A percentile compares a stretch with the other conserved stretches of the same genome.
Conservation (phyloP, 2,113 vertebrate species). For the Panthera leo region DNA sequence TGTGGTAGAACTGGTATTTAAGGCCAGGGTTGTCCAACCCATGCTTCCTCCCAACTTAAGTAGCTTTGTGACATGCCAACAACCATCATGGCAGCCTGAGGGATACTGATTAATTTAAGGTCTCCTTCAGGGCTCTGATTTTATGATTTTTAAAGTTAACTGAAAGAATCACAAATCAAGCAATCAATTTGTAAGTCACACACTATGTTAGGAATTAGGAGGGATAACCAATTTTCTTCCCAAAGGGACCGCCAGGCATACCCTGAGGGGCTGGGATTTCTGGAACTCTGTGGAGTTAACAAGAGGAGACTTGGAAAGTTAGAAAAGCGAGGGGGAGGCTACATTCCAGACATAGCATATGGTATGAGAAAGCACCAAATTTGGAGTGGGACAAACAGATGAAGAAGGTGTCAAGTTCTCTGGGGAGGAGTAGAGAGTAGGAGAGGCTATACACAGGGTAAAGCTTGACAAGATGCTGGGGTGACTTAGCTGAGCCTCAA, state of each 20-base stretch:
- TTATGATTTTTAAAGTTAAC: conserved; percentile 26
- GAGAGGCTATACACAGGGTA: conserved; percentile 38
- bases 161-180: neutral
- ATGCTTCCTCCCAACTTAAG: neutral
- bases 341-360: conserved; percentile 77
- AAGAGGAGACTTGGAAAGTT: conserved; percentile 68
- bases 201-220: conserved; percentile 38
- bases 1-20: neutral
- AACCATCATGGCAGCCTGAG: neutral
- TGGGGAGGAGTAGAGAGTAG: conserved; percentile 42
- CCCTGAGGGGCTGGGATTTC: conserved; percentile 63
- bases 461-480: neutral
- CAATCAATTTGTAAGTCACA: neutral
- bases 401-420: conserved; percentile 79
- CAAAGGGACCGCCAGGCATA: conserved; percentile 33
- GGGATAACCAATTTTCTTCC: conserved; percentile 40
- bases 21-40: neutral
- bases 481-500: conserved; percentile 21
- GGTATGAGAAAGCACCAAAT: conserved; percentile 77
- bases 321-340: conserved; percentile 67
- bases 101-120: neutral
- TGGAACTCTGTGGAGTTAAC: conserved; percentile 60
- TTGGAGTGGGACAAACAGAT: conserved; percentile 78
- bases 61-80: neutral
- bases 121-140: neutral